phyloP scores from a whole-genome alignment of 2,888 invertebrate species.

The Drosophila prolongata region DNA sequence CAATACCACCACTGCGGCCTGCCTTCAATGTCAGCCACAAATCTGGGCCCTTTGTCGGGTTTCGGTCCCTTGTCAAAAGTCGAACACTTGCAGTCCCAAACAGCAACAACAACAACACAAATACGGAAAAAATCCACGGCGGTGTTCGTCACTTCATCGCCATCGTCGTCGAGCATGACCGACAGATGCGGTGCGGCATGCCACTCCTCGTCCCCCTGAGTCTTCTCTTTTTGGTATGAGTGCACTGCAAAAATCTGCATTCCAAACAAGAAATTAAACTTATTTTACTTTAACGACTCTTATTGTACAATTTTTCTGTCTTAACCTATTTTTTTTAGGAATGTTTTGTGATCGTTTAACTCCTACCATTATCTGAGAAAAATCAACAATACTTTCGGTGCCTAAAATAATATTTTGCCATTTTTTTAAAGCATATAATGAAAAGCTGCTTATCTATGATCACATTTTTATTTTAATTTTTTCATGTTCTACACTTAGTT shows the following conservation, averaged over 20 bases:
- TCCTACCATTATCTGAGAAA: no score
- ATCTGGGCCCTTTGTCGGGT: conserved; percentile 16
- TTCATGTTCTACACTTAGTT: no score
- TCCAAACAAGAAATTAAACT: no score
- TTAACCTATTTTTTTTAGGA: no score
- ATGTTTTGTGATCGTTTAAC: no score
- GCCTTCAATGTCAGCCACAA: conserved; percentile 23
- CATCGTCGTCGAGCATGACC: conserved; percentile 18
- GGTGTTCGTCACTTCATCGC: conserved; percentile 36
- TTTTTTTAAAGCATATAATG: no score
- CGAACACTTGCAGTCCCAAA: conserved; percentile 29
- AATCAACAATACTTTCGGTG: no score
- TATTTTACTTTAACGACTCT: no score
- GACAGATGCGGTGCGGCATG: conserved; percentile 21
- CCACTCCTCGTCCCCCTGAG: background rate
- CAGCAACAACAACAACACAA: conserved; percentile 5
- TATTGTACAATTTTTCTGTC: no score
- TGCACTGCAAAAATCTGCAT: background rate
- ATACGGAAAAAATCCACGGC: background rate
- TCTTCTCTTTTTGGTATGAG: background rate
- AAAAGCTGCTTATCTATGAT: no score
- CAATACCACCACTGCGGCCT: conserved; percentile 19
- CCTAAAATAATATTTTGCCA: no score
- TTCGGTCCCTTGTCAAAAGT: conserved; percentile 31
- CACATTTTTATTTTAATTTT: no score